Evolutionary conservation across 2,797 vertebrate genomes (phyloP).

Genomic region (Sebastes kiyomatsui): DNA sequence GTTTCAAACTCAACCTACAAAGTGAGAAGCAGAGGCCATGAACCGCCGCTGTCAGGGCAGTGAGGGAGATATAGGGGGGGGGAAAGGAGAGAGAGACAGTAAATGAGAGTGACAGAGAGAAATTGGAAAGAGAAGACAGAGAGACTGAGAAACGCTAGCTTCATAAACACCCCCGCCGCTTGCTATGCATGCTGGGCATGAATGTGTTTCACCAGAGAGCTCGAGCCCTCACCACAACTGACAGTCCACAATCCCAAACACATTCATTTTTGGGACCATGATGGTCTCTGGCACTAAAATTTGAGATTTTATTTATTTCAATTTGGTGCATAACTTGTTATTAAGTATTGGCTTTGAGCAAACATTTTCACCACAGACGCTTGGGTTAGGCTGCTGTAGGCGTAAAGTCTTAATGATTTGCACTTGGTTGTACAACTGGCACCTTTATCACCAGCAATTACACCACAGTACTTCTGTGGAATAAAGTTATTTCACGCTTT

Average conservation of each 20-base stretch:
- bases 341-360: constrained; percentile 59
- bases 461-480: background rate
- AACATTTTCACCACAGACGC: constrained; percentile 51
- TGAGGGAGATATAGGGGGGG: background rate
- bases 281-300: constrained; percentile 53
- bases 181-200: constrained; percentile 46
- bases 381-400: constrained; percentile 27
- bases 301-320: constrained; percentile 60
- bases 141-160: constrained; percentile 33
- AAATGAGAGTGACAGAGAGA: constrained; percentile 23
- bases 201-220: constrained; percentile 54
- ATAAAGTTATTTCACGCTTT: background rate
- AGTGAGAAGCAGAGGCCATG: constrained; percentile 45
- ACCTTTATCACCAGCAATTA: constrained; percentile 23
- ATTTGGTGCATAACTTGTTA: constrained; percentile 53
- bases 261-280: constrained; percentile 43
- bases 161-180: constrained; percentile 44
- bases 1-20: constrained; percentile 71
- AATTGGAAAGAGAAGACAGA: constrained; percentile 12
- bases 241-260: constrained; percentile 64
- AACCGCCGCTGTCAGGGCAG: constrained; percentile 10
- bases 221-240: constrained; percentile 55
- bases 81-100: background rate
- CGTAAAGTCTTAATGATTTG: constrained; percentile 39
- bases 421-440: constrained; percentile 28